phyloP scores from a whole-genome alignment of 2,888 invertebrate genomes.

The Apamea anceps region DNA sequence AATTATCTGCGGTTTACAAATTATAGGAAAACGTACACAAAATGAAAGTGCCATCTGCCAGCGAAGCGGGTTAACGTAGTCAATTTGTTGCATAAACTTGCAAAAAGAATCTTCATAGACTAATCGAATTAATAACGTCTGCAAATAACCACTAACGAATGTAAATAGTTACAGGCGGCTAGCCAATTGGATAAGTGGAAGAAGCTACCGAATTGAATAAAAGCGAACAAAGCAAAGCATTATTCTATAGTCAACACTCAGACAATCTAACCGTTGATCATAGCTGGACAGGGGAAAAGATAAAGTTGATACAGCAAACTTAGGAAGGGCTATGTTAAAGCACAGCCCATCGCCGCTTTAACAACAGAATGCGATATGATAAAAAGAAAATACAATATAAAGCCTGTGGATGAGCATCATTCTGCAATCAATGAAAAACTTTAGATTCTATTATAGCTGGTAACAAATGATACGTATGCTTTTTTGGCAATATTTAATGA shows the following conservation, averaged over 20 bases:
- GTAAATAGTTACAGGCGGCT: not conserved
- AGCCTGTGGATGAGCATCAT: not conserved
- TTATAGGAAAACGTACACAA: slow-evolving; percentile 65
- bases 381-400: not conserved
- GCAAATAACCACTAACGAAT: slow-evolving; percentile 4
- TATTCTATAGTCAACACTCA: not conserved
- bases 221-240: not conserved
- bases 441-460: not conserved
- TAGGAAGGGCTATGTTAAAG: not conserved
- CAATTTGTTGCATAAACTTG: slow-evolving; percentile 42
- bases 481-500: not conserved
- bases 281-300: not conserved
- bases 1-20: slow-evolving; percentile 66
- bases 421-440: not conserved
- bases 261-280: not conserved
- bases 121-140: slow-evolving; percentile 10
- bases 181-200: not conserved
- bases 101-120: slow-evolving; percentile 13
- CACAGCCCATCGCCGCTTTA: not conserved
- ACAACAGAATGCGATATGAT: not conserved
- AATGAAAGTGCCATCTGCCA: slow-evolving; percentile 55
- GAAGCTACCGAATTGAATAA: not conserved
- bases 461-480: not conserved
- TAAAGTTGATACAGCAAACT: not conserved
- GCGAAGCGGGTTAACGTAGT: slow-evolving; percentile 36